Conservation (phyloP, 1,140 invertebrate genomes). For the Pachypsylla venusta region DNA sequence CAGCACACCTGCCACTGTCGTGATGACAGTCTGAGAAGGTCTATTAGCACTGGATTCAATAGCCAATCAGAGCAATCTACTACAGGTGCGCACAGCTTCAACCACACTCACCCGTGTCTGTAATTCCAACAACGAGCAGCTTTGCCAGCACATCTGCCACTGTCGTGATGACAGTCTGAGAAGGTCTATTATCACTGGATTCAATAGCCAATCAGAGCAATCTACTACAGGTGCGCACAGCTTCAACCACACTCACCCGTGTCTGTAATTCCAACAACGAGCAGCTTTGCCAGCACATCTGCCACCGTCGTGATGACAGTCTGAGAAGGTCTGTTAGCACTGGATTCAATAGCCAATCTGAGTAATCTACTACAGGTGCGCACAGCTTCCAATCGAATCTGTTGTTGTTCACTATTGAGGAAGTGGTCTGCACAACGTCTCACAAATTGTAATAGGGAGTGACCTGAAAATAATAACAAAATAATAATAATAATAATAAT, state of each 20-base stretch:
- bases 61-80: conserved; percentile 67
- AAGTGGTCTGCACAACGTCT: conserved; percentile 83
- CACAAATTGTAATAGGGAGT: conserved; percentile 83
- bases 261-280: conserved; percentile 91
- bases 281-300: conserved; percentile 74
- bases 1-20: conserved; percentile 76
- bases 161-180: conserved; percentile 64
- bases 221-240: conserved; percentile 82
- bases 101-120: conserved; percentile 59
- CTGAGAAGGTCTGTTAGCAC: conserved; percentile 41
- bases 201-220: conserved; percentile 65
- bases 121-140: conserved; percentile 84
- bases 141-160: conserved; percentile 83
- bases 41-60: conserved; percentile 36
- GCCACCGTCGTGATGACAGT: conserved; percentile 75
- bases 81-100: conserved; percentile 91
- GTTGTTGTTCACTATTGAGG: conserved; percentile 77
- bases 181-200: conserved; percentile 36
- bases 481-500: conserved; percentile 4
- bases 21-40: conserved; percentile 62
- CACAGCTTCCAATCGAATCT: conserved; percentile 87
- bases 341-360: conserved; percentile 50
- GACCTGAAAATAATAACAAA: conserved; percentile 38
- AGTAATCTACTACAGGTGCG: conserved; percentile 81
- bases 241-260: conserved; percentile 52